Conservation (phyloP, 2,888 invertebrate species). For the Chaetogeoica ovagalla region DNA sequence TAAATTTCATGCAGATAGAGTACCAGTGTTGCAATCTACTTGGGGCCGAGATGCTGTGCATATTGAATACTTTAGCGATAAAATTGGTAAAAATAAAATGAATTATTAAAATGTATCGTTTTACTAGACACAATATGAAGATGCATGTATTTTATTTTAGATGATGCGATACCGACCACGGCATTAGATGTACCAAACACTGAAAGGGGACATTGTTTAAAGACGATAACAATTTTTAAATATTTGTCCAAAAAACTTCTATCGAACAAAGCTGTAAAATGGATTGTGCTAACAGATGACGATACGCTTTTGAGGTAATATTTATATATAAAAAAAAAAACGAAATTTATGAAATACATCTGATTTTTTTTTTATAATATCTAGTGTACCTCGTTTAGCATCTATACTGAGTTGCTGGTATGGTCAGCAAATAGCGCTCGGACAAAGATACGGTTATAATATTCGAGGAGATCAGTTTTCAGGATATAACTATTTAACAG, state of each 20-base stretch:
- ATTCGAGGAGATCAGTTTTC: slow-evolving; percentile 60
- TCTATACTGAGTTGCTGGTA: slow-evolving; percentile 75
- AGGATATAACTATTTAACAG: slow-evolving; percentile 92
- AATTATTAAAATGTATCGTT: background rate
- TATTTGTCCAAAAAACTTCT: slow-evolving; percentile 62
- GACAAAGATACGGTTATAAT: slow-evolving; percentile 88
- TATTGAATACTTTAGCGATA: slow-evolving; percentile 81
- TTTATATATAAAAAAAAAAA: background rate
- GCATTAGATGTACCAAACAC: slow-evolving; percentile 76
- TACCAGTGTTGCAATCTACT: slow-evolving; percentile 77
- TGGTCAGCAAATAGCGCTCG: slow-evolving; percentile 64
- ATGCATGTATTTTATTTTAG: slow-evolving; percentile 61
- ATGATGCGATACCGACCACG: slow-evolving; percentile 71
- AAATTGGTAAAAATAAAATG: slow-evolving; percentile 64
- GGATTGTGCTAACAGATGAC: slow-evolving; percentile 89
- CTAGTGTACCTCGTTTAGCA: slow-evolving; percentile 70
- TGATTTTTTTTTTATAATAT: slow-evolving; percentile 56
- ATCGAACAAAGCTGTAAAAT: slow-evolving; percentile 61
- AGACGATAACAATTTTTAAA: slow-evolving; percentile 78
- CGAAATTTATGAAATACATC: background rate
- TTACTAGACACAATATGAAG: too few relatives aligned
- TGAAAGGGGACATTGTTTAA: slow-evolving; percentile 85
- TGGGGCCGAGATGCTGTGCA: slow-evolving; percentile 77
- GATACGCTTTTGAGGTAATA: slow-evolving; percentile 88
- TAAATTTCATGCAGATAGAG: slow-evolving; percentile 77